Percentiles rank a stretch among this genome's conserved stretches.
These are phyloP conservation scores for Platycheirus rosarum DNA, from an alignment of 2,888 invertebrate genomes.

Conservation along the genomic window DNA sequence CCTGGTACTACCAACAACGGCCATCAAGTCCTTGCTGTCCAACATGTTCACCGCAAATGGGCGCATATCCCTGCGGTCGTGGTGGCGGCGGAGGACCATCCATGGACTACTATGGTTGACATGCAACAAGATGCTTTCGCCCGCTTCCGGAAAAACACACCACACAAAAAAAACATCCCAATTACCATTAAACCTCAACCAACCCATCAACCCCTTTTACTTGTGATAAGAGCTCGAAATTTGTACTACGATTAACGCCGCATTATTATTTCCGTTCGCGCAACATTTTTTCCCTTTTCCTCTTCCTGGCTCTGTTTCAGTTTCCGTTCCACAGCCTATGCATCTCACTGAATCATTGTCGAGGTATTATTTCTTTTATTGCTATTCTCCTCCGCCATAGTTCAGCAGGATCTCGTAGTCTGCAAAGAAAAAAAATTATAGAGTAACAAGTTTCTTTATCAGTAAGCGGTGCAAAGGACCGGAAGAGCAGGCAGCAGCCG, in stretches of 20 bases:
- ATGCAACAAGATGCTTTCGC: conserved; percentile 66
- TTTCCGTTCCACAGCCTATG: conserved; percentile 22
- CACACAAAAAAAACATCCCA: conserved; percentile 32
- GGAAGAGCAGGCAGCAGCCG: conserved; percentile 36
- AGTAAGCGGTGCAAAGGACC: conserved; percentile 41
- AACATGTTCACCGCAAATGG: conserved; percentile 70
- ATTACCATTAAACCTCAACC: conserved; percentile 43
- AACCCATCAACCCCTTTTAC: conserved; percentile 21
- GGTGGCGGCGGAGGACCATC: conserved; percentile 32
- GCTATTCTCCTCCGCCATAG: conserved; percentile 17
- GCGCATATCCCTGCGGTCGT: conserved; percentile 64
- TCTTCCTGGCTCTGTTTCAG: conserved; percentile 11
- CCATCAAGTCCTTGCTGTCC: conserved; percentile 57
- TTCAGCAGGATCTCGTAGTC: conserved; percentile 35
- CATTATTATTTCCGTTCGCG: conserved; percentile 60
- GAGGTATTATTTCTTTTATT: conserved; percentile 4
- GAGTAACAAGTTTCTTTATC: conserved; percentile 56
- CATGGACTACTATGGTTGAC: conserved; percentile 59
- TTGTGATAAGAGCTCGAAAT: conserved; percentile 58
- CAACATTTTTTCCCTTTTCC: conserved; percentile 19
- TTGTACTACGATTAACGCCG: conserved; percentile 66
- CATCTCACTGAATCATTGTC: conserved; percentile 39
- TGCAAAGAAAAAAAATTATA: conserved; percentile 45
- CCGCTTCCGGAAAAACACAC: conserved; percentile 30
- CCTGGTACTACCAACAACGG: conserved; percentile 55